Evolutionary conservation across 2,888 invertebrate species (phyloP).

Genomic region (Timema podura): DNA sequence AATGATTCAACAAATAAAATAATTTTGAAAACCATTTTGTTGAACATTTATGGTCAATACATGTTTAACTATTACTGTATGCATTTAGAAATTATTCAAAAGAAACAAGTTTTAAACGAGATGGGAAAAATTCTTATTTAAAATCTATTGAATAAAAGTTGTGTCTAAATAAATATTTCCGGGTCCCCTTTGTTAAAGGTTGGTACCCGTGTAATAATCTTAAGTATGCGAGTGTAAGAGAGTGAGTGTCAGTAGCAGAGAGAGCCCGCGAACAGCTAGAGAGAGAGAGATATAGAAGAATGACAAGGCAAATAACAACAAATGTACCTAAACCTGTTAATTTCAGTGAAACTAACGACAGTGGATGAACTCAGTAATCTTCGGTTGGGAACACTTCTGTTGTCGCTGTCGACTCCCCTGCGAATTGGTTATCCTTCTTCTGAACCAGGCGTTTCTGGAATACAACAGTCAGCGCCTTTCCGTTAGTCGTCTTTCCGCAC

Average conservation of each 20-base stretch:
- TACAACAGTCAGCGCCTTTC: constrained; percentile 20
- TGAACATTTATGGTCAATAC: too few species aligned
- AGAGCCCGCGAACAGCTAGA: not conserved
- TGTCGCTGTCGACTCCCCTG: constrained; percentile 5
- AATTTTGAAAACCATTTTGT: too few species aligned
- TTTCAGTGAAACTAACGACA: constrained; percentile 25
- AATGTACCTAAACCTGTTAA: constrained; percentile 18
- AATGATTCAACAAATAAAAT: too few species aligned
- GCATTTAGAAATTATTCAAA: too few species aligned
- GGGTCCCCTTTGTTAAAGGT: not conserved
- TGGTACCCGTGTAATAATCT: not conserved
- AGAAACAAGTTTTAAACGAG: too few species aligned
- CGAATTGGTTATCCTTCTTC: constrained; percentile 33
- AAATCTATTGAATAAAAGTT: too few species aligned
- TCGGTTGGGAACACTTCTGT: constrained; percentile 17
- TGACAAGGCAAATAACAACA: constrained; percentile 10
- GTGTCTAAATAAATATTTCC: too few species aligned
- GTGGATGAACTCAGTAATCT: constrained; percentile 18
- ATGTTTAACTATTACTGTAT: too few species aligned
- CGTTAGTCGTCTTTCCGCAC: not conserved
- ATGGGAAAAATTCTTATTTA: too few species aligned
- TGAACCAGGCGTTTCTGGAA: constrained; percentile 53
- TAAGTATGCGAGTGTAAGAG: not conserved
- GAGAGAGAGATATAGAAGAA: constrained; percentile 23
- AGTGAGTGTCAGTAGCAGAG: constrained; percentile 17